Base-by-base conservation (phyloP, 1,140 invertebrate species). In the Manduca sexta region DNA sequence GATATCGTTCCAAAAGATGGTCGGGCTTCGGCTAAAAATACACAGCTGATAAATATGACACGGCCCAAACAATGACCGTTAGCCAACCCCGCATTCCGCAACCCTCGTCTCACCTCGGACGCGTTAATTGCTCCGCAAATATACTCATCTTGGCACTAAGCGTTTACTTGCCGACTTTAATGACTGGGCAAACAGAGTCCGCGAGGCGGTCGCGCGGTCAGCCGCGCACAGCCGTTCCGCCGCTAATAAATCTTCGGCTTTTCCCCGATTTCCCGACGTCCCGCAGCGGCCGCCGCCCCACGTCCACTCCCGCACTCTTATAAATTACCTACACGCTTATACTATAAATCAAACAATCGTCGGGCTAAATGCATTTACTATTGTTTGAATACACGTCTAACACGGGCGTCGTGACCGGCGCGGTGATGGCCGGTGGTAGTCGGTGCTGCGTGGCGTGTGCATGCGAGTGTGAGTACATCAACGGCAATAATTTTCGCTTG, bases 81-180 rank as follows among this genome's bases (percentile, higher is more conserved):
- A 39, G 21, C 60, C 55, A 46, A 37, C 45, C n/a, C n/a, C n/a
- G n/a, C n/a, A n/a, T n/a, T n/a, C 58, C 58, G 64, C 52, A 64
- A 71, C 79, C 76, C 78, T 76, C 62, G 66, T 77, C 69, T 76
- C 74, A 68, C 72, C 72, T 78, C 67, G 43, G 60, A 60, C 52
- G 74, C 77, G 75, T 79, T 84, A 81, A 81, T 84, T 79, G 69
- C 66, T 74, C 66, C 70, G 74, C 80, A 83, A 83, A 83, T 79
- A 83, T 73, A 79, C 75, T 78, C 72, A 69, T 80, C 75, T 74
- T 79, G 63, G 69, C 65, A 67, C 69, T 82, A 82, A 82, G 64
- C 75, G 75, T 76, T 74, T 69, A 72, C 74, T 76, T 63, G 71
- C 61, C 61, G 74, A 74, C 74, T 79, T 83, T 81, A 84, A 84